These are phyloP conservation scores for Dicaeum eximium DNA, from an alignment of 2,113 vertebrate species.

Conservation along the genomic window DNA sequence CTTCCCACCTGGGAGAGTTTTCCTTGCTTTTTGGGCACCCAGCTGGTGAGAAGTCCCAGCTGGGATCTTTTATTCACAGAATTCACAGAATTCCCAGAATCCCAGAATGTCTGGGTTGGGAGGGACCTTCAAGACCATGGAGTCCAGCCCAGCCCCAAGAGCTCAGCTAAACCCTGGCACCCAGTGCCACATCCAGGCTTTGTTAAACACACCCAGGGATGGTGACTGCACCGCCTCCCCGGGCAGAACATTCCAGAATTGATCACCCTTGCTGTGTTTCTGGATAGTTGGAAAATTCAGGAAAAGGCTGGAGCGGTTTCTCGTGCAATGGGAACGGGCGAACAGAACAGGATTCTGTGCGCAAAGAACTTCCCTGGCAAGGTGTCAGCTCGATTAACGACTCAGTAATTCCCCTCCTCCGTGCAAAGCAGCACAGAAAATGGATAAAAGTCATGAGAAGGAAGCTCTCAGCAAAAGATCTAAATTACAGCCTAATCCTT, in stretches of 20 bases:
- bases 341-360: neutral
- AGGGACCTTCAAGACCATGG: too few species aligned
- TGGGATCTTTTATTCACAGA: neutral
- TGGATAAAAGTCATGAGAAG: neutral
- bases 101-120: too few species aligned
- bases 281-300: neutral
- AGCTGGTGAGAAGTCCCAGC: neutral
- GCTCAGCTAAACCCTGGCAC: too few species aligned
- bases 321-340: neutral
- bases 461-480: neutral
- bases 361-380: neutral
- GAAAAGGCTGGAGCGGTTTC: neutral
- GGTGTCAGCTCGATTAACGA: neutral
- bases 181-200: too few species aligned
- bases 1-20: neutral
- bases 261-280: rapidly evolving
- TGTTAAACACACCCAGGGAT: too few species aligned
- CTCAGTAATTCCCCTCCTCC: neutral
- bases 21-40: neutral
- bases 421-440: neutral
- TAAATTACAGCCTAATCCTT: conserved; percentile 29
- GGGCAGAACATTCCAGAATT: too few species aligned
- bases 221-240: too few species aligned
- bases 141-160: too few species aligned
- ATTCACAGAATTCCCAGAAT: too few species aligned